Evolutionary conservation across 2,113 vertebrate genomes (phyloP).

Genomic region (Proterorhinus semilunaris): DNA sequence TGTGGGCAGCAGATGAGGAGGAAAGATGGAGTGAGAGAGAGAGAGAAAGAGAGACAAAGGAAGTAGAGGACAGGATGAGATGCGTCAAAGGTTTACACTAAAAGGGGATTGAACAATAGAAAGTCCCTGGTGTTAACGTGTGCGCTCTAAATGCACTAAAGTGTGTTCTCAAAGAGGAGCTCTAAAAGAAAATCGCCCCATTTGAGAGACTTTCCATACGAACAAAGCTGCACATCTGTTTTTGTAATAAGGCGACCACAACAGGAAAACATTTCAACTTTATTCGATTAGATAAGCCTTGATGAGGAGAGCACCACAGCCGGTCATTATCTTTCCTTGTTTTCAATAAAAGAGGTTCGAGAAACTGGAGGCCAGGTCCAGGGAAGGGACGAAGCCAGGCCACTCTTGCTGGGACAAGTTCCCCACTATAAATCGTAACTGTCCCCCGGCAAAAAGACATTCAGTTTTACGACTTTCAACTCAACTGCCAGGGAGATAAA

Average conservation of each 20-base stretch:
- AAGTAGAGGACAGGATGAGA: slow-evolving; percentile 16
- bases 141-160: slow-evolving; percentile 28
- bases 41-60: slow-evolving; percentile 42
- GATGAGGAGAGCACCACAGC: too few relatives aligned
- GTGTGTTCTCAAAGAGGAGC: slow-evolving; percentile 18
- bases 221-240: not conserved
- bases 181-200: not conserved
- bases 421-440: too few relatives aligned
- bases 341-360: too few relatives aligned
- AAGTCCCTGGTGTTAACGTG: not conserved
- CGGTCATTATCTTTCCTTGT: too few relatives aligned
- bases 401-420: too few relatives aligned
- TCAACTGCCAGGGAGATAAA: too few relatives aligned
- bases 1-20: slow-evolving; percentile 13
- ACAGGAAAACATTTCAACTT: too few relatives aligned
- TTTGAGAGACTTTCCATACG: not conserved
- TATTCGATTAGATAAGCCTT: too few relatives aligned
- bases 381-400: too few relatives aligned
- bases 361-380: too few relatives aligned
- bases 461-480: too few relatives aligned
- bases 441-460: too few relatives aligned
- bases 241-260: not conserved
- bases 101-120: slow-evolving; percentile 38
- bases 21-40: slow-evolving; percentile 28
- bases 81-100: slow-evolving; percentile 32